Percentiles rank a stretch among this genome's conserved stretches.
Evolutionary conservation across 1,140 invertebrate species (phyloP).

Genomic region (Solenopsis invicta): DNA sequence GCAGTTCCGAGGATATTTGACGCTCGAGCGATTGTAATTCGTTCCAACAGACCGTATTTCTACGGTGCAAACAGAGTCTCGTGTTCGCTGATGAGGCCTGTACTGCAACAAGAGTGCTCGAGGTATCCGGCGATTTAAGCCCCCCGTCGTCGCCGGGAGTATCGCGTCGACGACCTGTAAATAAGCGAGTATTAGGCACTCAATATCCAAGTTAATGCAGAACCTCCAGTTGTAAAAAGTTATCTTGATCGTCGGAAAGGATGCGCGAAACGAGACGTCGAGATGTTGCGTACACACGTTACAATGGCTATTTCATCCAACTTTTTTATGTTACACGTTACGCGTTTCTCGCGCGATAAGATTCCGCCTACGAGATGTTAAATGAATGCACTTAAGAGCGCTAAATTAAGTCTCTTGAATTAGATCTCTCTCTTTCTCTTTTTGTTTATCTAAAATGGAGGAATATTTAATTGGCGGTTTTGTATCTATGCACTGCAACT

Average conservation of each 20-base stretch:
- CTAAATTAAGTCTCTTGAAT: neutral
- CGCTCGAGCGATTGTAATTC: neutral
- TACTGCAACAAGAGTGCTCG: neutral
- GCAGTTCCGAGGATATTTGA: slow-evolving; percentile 23
- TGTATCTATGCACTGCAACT: neutral
- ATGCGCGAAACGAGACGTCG: slow-evolving; percentile 1
- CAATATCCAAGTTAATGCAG: slow-evolving; percentile 52
- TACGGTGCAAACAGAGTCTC: neutral
- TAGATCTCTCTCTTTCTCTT: neutral
- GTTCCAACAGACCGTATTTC: neutral
- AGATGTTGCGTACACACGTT: neutral
- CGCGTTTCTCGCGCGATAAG: neutral
- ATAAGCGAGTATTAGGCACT: slow-evolving; percentile 28
- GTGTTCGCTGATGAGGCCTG: neutral
- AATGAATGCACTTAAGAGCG: neutral
- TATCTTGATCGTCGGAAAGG: neutral
- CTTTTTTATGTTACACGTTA: neutral
- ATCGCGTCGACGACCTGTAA: slow-evolving; percentile 24
- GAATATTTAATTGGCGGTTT: neutral
- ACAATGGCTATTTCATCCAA: no score
- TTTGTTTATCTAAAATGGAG: neutral
- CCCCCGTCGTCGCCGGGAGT: neutral
- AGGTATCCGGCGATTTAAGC: slow-evolving; percentile 22
- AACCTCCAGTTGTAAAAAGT: neutral
- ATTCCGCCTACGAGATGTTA: neutral